These are phyloP conservation scores for Lobophora halterata DNA, from an alignment of 2,888 invertebrate genomes.

Conservation along the genomic window DNA sequence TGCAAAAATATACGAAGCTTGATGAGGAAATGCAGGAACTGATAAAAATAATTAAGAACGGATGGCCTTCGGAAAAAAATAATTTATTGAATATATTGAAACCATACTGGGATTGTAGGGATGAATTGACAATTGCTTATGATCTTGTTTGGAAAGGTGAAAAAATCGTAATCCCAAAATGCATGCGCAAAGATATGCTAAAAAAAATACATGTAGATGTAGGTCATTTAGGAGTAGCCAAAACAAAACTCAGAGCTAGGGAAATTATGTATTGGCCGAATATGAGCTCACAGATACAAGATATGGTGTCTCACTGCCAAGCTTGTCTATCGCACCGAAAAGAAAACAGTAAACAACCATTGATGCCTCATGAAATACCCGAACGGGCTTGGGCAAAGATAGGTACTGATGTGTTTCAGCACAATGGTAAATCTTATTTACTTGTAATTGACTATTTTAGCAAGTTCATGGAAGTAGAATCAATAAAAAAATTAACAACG, in stretches of 20 bases:
- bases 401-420: slow-evolving; percentile 15
- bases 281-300: slow-evolving; percentile 22
- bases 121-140: slow-evolving; percentile 16
- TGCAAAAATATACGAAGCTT: slow-evolving; percentile 16
- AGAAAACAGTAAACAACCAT: background rate
- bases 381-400: slow-evolving; percentile 21
- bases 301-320: slow-evolving; percentile 24
- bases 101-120: slow-evolving; percentile 13
- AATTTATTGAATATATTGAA: slow-evolving; percentile 3
- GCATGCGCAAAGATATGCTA: slow-evolving; percentile 20
- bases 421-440: slow-evolving; percentile 11
- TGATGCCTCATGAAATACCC: slow-evolving; percentile 18
- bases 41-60: slow-evolving; percentile 1
- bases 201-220: slow-evolving; percentile 18
- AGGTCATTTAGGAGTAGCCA: slow-evolving; percentile 29
- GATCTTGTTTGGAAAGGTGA: slow-evolving; percentile 25
- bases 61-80: background rate
- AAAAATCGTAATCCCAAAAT: slow-evolving; percentile 24
- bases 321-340: slow-evolving; percentile 22
- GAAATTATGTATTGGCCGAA: slow-evolving; percentile 30
- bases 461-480: slow-evolving; percentile 21
- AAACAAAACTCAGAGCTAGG: slow-evolving; percentile 22
- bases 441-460: slow-evolving; percentile 21
- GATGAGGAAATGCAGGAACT: slow-evolving; percentile 12
- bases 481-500: slow-evolving; percentile 3